Conservation (phyloP, 2,113 vertebrate species). For the Ranitomeya imitator region DNA sequence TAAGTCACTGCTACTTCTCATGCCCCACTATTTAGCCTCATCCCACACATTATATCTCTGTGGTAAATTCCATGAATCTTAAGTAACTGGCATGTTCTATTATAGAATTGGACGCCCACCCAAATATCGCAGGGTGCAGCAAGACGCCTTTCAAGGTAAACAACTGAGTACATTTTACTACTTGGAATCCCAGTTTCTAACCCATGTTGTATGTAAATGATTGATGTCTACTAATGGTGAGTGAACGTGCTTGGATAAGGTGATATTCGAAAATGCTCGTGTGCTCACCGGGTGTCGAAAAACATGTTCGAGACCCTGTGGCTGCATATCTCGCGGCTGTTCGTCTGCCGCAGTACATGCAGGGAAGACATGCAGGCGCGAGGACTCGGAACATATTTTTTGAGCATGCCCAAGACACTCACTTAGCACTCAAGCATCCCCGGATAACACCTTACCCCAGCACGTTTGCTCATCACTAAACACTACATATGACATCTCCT, state of each 20-base stretch:
- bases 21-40: not conserved
- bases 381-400: too few relatives aligned
- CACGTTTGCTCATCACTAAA: too few relatives aligned
- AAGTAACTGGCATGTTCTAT: conserved; percentile 52
- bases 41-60: not conserved
- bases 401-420: too few relatives aligned
- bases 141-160: conserved; percentile 92
- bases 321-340: too few relatives aligned
- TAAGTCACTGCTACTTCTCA: not conserved
- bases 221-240: conserved; percentile 23
- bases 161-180: not conserved
- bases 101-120: conserved; percentile 91
- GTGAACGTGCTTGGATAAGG: too few relatives aligned
- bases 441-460: too few relatives aligned
- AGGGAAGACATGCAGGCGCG: too few relatives aligned
- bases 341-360: too few relatives aligned
- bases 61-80: not conserved
- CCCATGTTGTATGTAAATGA: not conserved
- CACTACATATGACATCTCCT: not conserved
- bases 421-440: too few relatives aligned
- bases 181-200: not conserved
- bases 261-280: too few relatives aligned
- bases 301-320: too few relatives aligned
- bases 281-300: too few relatives aligned
- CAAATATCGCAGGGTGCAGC: conserved; percentile 92